Conservation (phyloP, 2,113 vertebrate genomes). For the Pantherophis guttatus region DNA sequence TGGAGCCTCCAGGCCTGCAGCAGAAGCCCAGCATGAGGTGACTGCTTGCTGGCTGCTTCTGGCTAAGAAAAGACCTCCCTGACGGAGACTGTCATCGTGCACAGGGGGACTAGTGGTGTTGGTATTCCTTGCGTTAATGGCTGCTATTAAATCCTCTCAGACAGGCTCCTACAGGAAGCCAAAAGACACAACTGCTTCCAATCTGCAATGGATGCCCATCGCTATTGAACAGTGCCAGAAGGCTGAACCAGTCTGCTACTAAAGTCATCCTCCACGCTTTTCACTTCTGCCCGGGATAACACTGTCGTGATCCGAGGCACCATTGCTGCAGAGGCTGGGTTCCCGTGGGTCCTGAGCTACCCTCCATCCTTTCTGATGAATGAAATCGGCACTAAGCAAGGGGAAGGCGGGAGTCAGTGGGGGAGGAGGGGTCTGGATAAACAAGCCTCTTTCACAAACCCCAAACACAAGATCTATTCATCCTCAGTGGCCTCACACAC, state of each 20-base stretch:
- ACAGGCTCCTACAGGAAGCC: neutral
- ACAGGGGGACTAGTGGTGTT: neutral
- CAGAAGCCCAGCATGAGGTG: conserved; percentile 3
- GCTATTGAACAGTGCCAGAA: neutral
- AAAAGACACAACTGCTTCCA: neutral
- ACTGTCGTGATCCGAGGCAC: no score
- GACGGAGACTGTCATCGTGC: neutral
- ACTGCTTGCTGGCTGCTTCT: conserved; percentile 8
- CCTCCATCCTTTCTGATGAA: neutral
- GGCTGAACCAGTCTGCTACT: neutral
- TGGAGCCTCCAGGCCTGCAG: conserved; percentile 6
- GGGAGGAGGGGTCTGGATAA: neutral
- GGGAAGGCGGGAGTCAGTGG: neutral
- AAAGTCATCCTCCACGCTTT: neutral
- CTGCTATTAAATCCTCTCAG: neutral
- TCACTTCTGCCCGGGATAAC: neutral
- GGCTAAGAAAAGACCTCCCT: neutral
- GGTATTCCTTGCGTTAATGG: neutral
- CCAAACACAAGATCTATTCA: conserved; percentile 57
- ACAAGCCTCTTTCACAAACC: conserved; percentile 55
- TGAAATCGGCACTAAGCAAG: neutral
- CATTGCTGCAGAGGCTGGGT: neutral
- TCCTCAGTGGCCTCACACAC: conserved; percentile 31
- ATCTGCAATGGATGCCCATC: neutral
- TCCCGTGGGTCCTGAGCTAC: neutral